A percentile compares a stretch with the other conserved stretches of the same genome.
phyloP scores from a whole-genome alignment of 1,140 invertebrate species.

The Subanguina moxae region DNA sequence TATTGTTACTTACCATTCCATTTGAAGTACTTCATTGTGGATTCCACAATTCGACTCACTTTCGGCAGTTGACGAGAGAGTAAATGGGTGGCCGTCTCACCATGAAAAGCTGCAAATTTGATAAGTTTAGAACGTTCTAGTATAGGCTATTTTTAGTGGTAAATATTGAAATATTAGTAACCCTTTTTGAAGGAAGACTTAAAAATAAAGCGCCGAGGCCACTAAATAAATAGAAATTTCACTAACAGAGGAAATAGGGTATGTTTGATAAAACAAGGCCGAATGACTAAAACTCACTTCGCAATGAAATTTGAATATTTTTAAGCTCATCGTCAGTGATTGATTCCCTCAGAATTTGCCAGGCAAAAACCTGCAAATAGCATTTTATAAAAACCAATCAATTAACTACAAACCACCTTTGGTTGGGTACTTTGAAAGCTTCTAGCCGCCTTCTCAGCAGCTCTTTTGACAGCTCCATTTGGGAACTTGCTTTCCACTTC shows the following conservation, averaged over 20 bases:
- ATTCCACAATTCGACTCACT: slow-evolving; percentile 55
- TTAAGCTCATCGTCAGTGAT: slow-evolving; percentile 58
- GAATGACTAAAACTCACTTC: slow-evolving; percentile 26
- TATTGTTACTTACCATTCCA: slow-evolving; percentile 39
- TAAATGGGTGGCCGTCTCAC: slow-evolving; percentile 54
- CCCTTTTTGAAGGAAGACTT: no score
- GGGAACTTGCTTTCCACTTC: slow-evolving; percentile 51
- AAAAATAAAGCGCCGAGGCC: no score
- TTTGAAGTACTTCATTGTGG: slow-evolving; percentile 58
- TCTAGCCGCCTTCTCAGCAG: slow-evolving; percentile 56
- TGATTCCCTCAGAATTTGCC: slow-evolving; percentile 59
- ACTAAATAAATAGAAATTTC: no score
- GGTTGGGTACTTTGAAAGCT: slow-evolving; percentile 57
- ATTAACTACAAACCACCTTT: slow-evolving; percentile 37
- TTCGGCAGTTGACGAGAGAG: slow-evolving; percentile 52
- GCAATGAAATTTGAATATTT: slow-evolving; percentile 57
- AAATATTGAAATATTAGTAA: no score
- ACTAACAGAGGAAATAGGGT: no score
- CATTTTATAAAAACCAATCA: not conserved
- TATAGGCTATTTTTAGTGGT: no score
- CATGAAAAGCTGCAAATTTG: slow-evolving; percentile 45
- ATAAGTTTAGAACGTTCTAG: no score
- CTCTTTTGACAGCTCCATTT: slow-evolving; percentile 54
- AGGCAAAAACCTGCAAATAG: slow-evolving; percentile 58
- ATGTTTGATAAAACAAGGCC: no score